These are phyloP conservation scores for Phengaris alcon DNA, from an alignment of 2,888 invertebrate species.

Conservation along the genomic window DNA sequence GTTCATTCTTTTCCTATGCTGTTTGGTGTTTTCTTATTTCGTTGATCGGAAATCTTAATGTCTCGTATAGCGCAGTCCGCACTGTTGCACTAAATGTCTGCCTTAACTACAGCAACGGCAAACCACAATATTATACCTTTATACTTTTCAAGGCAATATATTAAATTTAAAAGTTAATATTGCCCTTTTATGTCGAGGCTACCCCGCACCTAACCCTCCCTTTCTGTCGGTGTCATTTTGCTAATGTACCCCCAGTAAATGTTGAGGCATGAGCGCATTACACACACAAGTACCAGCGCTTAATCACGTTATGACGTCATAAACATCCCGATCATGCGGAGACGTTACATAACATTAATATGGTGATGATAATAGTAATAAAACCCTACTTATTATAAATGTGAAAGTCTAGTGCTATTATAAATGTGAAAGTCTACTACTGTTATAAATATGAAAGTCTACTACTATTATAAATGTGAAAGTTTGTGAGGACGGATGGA, in stretches of 20 bases:
- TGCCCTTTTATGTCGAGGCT: not conserved
- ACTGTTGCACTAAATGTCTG: no score
- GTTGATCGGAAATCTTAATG: no score
- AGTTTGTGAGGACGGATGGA: no score
- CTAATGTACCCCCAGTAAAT: conserved; percentile 19
- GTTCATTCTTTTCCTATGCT: no score
- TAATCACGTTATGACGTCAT: not conserved
- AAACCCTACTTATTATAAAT: not conserved
- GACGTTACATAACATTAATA: not conserved
- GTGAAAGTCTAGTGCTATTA: not conserved
- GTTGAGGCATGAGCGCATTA: not conserved
- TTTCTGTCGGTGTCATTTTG: conserved; percentile 1
- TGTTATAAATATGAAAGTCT: no score
- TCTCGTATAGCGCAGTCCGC: no score
- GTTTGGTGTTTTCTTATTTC: no score
- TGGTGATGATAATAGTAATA: not conserved
- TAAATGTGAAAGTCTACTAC: no score
- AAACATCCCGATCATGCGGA: not conserved
- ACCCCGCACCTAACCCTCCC: not conserved
- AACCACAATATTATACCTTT: no score
- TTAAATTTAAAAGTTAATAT: not conserved
- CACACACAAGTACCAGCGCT: not conserved
- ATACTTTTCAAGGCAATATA: no score
- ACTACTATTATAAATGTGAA: no score
- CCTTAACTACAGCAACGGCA: no score